Evolutionary conservation across 2,113 vertebrate species (phyloP), one percentile per base, ranked within the genome.

Genomic region (Cettia cetti): DNA sequence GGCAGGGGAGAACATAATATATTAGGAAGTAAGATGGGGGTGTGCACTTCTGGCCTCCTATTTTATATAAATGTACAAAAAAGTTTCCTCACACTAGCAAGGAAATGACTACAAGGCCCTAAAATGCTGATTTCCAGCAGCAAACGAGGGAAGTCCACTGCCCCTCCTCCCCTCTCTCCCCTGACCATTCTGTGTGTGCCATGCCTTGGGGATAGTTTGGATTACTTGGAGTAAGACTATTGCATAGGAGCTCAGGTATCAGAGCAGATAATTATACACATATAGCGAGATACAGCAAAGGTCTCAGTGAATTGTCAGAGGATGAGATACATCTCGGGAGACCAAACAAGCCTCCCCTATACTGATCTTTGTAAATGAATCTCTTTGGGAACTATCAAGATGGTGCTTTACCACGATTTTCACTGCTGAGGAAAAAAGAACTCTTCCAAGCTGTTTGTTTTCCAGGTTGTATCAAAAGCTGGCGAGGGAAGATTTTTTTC

Each of bases 21-120:
- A 97, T 98, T 96, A 98, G 98, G 98, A 98, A 98, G 97, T 97
- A 97, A 98, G 98, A 96, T 96, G 97, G 96, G 94, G 90, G 84
- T 82, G 91, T 95, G 96, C 97, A 97, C 96, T 97, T 96, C 97
- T 97, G 95, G 97, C 95, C 95, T 92, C 96, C 91, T 98, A 98
- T 97, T 97, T 98, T 98, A 97, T 98, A 98, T 97, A 98, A 98
- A 97, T 82, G 95, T 98, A 98, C 97, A 97, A 98, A 97, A 97
- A 97, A 95, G 96, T 96, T 96, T 70, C 86, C 90, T 97, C 81
- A 68, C 92, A 91, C 96, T 72, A 94, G 95, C 84, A 90, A 97
- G 97, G 97, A 98, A 97, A 97, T 98, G 96, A 97, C 97, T 97
- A 95, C 92, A 96, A 96, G 94, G 88, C 87, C 95, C 92, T 97